A percentile compares a stretch with the other conserved stretches of the same genome.
phyloP scores from a whole-genome alignment of 2,888 invertebrate genomes.

The Luperina testacea region DNA sequence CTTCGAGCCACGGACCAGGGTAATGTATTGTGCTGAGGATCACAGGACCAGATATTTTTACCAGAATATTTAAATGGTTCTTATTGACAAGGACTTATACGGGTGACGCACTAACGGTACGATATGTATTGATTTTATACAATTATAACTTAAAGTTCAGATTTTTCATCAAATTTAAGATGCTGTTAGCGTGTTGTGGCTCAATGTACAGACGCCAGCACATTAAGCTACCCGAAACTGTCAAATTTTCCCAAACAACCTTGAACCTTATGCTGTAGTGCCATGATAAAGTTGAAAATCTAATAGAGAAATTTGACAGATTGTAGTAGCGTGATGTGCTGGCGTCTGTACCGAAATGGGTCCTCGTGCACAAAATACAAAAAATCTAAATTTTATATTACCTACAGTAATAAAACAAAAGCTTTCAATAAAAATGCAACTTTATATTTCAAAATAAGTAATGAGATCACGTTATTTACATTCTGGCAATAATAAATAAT shows the following conservation, averaged over 20 bases:
- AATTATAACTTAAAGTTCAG: neutral
- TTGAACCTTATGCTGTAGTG: too few species aligned
- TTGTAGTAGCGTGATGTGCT: too few species aligned
- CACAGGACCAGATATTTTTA: slow-evolving; percentile 17
- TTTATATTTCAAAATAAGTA: slow-evolving; percentile 47
- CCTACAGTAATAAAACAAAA: slow-evolving; percentile 7
- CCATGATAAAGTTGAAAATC: too few species aligned
- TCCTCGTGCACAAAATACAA: neutral
- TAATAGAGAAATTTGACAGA: too few species aligned
- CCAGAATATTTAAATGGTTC: neutral
- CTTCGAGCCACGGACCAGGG: slow-evolving; percentile 61
- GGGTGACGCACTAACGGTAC: neutral
- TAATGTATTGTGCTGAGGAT: slow-evolving; percentile 67
- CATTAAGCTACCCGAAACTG: too few species aligned
- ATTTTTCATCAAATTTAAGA: too few species aligned
- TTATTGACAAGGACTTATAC: neutral
- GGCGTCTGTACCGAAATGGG: neutral
- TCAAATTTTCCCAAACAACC: too few species aligned
- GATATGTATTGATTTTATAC: neutral
- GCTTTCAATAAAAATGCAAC: slow-evolving; percentile 29
- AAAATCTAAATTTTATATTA: neutral
- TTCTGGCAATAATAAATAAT: slow-evolving; percentile 1
- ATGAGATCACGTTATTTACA: slow-evolving; percentile 50
- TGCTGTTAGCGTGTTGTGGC: neutral
- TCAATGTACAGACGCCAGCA: too few species aligned